Percentiles rank a stretch among this genome's conserved stretches.
Evolutionary conservation across 2,113 vertebrate species (phyloP).

Genomic region (Thryonomys swinderianus): DNA sequence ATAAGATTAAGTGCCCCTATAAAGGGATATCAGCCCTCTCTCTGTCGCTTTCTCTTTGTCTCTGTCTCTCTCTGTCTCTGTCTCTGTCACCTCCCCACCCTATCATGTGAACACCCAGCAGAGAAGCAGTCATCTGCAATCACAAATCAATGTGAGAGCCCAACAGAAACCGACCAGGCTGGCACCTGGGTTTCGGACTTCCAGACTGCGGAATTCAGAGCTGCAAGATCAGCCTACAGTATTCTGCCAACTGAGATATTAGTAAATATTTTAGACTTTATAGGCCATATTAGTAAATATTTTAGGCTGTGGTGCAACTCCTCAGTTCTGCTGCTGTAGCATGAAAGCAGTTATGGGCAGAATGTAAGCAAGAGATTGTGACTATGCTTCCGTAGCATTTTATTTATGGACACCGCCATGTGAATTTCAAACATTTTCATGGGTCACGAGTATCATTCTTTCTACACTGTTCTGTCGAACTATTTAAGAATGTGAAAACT

Average conservation of each 20-base stretch:
- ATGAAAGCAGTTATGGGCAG: not conserved
- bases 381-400: not conserved
- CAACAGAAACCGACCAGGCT: not conserved
- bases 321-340: not conserved
- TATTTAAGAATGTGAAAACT: slow-evolving; percentile 22
- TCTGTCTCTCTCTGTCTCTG: not conserved
- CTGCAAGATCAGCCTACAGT: not conserved
- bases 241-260: not conserved
- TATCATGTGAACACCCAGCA: not conserved
- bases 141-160: not conserved
- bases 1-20: not conserved
- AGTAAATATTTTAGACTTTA: slow-evolving; percentile 30
- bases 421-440: slow-evolving; percentile 28
- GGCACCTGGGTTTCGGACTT: not conserved
- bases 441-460: not conserved
- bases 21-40: not conserved
- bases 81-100: not conserved
- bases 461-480: not conserved
- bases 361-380: not conserved
- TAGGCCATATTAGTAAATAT: not conserved
- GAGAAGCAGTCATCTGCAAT: not conserved
- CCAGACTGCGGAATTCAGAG: not conserved
- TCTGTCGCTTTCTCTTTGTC: too few species aligned
- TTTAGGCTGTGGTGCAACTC: not conserved
- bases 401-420: slow-evolving; percentile 6